phyloP scores from a whole-genome alignment of 1,140 invertebrate genomes.

The Pseudobourletiella spinata region DNA sequence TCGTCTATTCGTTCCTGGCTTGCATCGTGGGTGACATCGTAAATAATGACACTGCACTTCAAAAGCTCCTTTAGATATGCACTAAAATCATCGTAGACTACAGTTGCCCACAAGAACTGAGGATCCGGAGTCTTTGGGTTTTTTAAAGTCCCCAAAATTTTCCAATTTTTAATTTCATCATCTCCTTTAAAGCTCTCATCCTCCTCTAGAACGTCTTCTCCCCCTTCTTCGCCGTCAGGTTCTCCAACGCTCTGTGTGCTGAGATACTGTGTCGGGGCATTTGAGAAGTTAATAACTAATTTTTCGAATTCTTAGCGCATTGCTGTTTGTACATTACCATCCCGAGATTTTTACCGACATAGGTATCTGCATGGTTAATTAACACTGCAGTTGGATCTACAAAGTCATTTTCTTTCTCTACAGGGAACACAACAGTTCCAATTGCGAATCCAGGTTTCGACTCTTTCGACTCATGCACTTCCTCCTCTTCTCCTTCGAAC shows the following conservation, averaged over 20 bases:
- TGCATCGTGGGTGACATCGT: slow-evolving; percentile 40
- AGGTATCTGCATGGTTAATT: slow-evolving; percentile 24
- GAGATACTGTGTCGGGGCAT: slow-evolving; percentile 9
- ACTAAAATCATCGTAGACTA: slow-evolving; percentile 21
- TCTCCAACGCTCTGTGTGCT: slow-evolving; percentile 11
- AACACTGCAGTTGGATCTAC: slow-evolving; percentile 22
- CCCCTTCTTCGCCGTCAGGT: background rate
- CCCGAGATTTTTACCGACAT: slow-evolving; percentile 30
- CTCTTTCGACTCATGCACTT: background rate
- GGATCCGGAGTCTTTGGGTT: slow-evolving; percentile 9
- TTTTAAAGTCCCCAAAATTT: slow-evolving; percentile 17
- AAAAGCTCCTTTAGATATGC: slow-evolving; percentile 24
- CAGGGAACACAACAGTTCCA: slow-evolving; percentile 19
- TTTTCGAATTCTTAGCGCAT: too few relatives aligned
- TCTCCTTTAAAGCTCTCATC: slow-evolving; percentile 33
- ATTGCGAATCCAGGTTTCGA: slow-evolving; percentile 16
- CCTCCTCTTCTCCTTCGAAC: background rate
- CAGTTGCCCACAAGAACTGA: slow-evolving; percentile 26
- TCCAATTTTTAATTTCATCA: background rate
- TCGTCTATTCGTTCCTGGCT: slow-evolving; percentile 25
- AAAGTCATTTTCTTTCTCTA: slow-evolving; percentile 25
- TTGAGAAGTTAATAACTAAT: background rate
- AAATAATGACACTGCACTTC: slow-evolving; percentile 40
- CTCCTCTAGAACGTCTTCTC: slow-evolving; percentile 28
- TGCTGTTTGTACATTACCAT: too few relatives aligned